Base-by-base conservation (phyloP, 2,888 invertebrate genomes). In the Scaptomyza flava region DNA sequence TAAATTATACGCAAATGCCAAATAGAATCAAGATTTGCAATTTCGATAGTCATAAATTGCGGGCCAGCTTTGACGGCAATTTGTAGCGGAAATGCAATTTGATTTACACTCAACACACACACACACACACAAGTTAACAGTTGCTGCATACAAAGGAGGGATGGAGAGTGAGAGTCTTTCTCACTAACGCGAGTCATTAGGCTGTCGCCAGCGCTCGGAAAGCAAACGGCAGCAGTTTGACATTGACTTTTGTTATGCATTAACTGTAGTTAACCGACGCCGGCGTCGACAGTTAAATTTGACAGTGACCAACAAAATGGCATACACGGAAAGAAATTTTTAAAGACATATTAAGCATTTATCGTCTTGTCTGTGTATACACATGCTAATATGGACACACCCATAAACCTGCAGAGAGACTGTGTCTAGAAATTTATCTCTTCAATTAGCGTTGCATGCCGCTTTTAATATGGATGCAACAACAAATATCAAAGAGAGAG, bases 221-320 rank as follows among this genome's bases (percentile, higher is more conserved):
- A 52, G 52, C 50, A 54, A 64, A 59, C 36, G 41, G 64, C 75
- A 57, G 62, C 62, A 63, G 54, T 58, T 71, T 81, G 87, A 69
- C 83, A 84, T 84, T 84, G 83, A 81, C 84, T 81, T 88, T 78
- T 73, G 87, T 87, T 70, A 23, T 62, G 72, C 38, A 67, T 76
- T 87, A 83, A 81, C 68, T 81, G 81, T 84, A 70, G 48, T 88
- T 81, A 88, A 81, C 84, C 72, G 79, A 84, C 65, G 74, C 20
- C 61, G 48, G 36, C 33, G 33, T 14, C 58, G 60, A 54, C 61
- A n/a, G 41, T 42, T 20, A 17, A 17, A 36, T 36, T 34, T 36
- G 53, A 33, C 48, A 51, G 23, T 45, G 48, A 17, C 43, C 14
- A 61, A 63, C 50, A 52, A 41, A 33, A 47, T 20, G 14, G 38